Base-by-base conservation (phyloP, 1,140 invertebrate species). In the Bradysia coprophila region DNA sequence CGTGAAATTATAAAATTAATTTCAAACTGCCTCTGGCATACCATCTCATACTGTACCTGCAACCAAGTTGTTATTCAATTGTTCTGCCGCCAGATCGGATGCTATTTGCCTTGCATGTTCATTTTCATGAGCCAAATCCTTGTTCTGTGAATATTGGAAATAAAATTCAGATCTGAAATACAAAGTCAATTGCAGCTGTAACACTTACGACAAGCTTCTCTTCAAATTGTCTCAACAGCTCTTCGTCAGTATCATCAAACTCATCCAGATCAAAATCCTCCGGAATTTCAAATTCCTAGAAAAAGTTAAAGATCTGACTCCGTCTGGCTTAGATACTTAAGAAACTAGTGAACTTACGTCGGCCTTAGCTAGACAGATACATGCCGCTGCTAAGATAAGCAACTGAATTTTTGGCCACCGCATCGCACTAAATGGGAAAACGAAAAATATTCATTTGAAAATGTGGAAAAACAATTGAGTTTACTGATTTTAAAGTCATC, bases 81-180 rank as follows among this genome's bases (percentile, higher is more conserved):
- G 8, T 39, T 39, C 19, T 8, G 5, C 13, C 23, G 38, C 2
- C n/a, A 41, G 31, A 8, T 47, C 55, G 1, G 48, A 44, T 1
- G 51, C 56, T 38, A 59, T 24, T 44, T 54, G 44, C 39, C 38
- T 39, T 34, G 51, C 56, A 20, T 55, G 38, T 40, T 61, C 52
- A 42, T 60, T 60, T 48, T 61, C 58, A 28, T 55, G 56, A 4
- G 54, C 48, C 31, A 56, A 21, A 39, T 61, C 58, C 23, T 52
- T 48, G 22, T 49, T 50, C 58, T 61, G 33, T 24, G 31, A 4
- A 24, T 18, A 41, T 28, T 24, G 24, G 21, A 10, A 41, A 41
- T 24, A 24, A 41, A 18, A 19, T 41, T 15, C 9, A 9, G 5
- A 41, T 36, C n/a, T 31, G 8, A 8, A 6, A 36, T 15, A 36